These are phyloP conservation scores for Zosterops borbonicus DNA, from an alignment of 2,113 vertebrate genomes.

Conservation along the genomic window DNA sequence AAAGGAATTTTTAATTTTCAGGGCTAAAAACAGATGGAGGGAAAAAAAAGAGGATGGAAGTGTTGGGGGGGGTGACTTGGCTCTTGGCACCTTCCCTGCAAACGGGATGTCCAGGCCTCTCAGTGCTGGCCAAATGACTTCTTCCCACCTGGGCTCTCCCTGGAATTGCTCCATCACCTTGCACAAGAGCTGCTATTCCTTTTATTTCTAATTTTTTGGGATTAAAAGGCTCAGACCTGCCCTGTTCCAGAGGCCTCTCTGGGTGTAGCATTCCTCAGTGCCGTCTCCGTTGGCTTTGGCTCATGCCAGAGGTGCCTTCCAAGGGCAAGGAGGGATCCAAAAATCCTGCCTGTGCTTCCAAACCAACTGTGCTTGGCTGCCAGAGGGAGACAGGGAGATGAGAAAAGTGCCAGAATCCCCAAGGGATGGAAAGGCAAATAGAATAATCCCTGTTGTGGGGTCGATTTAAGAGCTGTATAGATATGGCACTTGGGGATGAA, in stretches of 20 bases:
- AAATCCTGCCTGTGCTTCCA: not conserved
- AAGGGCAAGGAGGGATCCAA: not conserved
- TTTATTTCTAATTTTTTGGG: not conserved
- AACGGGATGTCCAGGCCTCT: not conserved
- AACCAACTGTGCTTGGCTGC: not conserved
- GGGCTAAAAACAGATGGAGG: not conserved
- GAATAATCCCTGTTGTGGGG: not conserved
- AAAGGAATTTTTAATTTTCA: not conserved
- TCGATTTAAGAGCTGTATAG: not conserved
- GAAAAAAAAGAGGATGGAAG: not conserved
- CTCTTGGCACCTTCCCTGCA: not conserved
- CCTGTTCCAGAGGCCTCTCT: accelerated
- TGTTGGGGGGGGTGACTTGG: not conserved
- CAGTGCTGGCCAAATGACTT: not conserved
- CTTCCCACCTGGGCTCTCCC: not conserved
- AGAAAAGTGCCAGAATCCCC: not conserved
- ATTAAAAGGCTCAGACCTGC: not conserved
- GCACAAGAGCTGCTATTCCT: not conserved
- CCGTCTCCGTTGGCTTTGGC: not conserved
- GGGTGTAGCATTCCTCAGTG: accelerated
- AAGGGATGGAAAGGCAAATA: not conserved
- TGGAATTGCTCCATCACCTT: not conserved
- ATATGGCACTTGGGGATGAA: not conserved
- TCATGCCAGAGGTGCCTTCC: not conserved
- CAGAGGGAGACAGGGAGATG: not conserved